Evolutionary conservation across 2,888 invertebrate species (phyloP).

Genomic region (Sinohyriopsis cumingii): DNA sequence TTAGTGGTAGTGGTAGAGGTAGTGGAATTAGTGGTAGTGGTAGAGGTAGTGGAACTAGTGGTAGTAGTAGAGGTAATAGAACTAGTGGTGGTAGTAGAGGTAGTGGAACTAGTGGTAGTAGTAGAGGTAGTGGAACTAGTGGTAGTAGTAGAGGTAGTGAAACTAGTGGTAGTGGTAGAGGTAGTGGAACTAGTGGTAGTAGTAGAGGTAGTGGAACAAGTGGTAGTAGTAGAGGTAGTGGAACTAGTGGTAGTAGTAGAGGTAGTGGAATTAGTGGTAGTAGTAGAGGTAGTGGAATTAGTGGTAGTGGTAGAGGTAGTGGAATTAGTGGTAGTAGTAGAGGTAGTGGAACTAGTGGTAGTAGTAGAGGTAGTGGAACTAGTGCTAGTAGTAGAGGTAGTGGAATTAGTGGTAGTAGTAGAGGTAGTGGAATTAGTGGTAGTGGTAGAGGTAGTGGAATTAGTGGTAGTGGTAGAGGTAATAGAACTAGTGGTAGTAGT

Average conservation of each 20-base stretch:
- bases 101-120: neutral
- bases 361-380: slow-evolving; percentile 6
- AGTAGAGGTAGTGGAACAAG: no score
- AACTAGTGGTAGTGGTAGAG: no score
- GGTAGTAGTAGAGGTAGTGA: no score
- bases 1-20: neutral
- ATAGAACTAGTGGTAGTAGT: slow-evolving; percentile 4
- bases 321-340: no score
- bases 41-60: neutral
- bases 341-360: slow-evolving; percentile 7
- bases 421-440: slow-evolving; percentile 2
- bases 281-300: no score
- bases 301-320: no score
- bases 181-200: no score
- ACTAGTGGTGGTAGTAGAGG: slow-evolving; percentile 3
- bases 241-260: no score
- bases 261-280: no score
- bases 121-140: neutral
- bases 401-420: slow-evolving; percentile 9
- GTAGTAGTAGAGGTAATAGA: slow-evolving; percentile 9
- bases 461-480: slow-evolving; percentile 1
- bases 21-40: no score
- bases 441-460: neutral
- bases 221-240: no score
- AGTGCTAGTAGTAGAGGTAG: slow-evolving; percentile 8